Evolutionary conservation across 2,113 vertebrate genomes (phyloP).

Genomic region (Semicossyphus pulcher): DNA sequence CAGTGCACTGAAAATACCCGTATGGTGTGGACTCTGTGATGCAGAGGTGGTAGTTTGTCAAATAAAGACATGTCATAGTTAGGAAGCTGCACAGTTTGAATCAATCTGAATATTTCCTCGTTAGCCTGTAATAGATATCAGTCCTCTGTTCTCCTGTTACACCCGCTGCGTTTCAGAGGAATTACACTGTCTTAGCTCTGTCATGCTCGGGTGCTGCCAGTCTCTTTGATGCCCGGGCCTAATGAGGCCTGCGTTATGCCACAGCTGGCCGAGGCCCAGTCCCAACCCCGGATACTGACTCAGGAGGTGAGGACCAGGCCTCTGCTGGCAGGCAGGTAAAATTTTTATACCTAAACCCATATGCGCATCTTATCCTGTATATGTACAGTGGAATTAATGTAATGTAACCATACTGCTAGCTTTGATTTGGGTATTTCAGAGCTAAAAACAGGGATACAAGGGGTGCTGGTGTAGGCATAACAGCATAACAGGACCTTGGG

Average conservation of each 20-base stretch:
- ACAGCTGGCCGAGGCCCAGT: slow-evolving; percentile 44
- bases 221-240: slow-evolving; percentile 46
- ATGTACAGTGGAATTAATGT: too few relatives aligned
- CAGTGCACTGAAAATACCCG: neutral
- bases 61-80: slow-evolving; percentile 21
- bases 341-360: neutral
- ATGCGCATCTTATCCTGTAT: too few relatives aligned
- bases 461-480: too few relatives aligned
- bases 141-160: slow-evolving; percentile 26
- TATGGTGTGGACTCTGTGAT: neutral
- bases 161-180: slow-evolving; percentile 49
- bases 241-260: slow-evolving; percentile 52
- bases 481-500: too few relatives aligned
- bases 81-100: slow-evolving; percentile 24
- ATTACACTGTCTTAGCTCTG: slow-evolving; percentile 24
- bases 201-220: slow-evolving; percentile 20
- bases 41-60: neutral
- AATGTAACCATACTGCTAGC: too few relatives aligned
- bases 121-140: slow-evolving; percentile 29
- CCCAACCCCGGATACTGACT: slow-evolving; percentile 34
- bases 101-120: slow-evolving; percentile 21
- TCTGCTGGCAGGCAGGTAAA: slow-evolving; percentile 15
- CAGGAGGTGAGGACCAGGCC: slow-evolving; percentile 19
- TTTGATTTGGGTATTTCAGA: too few relatives aligned
- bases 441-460: too few relatives aligned